Percentiles rank a stretch among this genome's conserved stretches.
Conservation (phyloP, 1,140 invertebrate species). For the Aradophagus sp. region DNA sequence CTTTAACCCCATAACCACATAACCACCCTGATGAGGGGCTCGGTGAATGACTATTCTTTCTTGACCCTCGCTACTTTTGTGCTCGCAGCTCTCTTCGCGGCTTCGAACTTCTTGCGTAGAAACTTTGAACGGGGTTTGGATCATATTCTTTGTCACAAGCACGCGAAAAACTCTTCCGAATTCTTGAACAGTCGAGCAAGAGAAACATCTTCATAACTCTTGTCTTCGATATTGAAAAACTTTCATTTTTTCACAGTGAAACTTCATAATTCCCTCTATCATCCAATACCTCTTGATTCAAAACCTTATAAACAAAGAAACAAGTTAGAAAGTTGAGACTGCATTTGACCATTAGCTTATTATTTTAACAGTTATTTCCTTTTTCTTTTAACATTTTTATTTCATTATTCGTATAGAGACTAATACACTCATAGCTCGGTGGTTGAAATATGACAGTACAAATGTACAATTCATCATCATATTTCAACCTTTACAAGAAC, state of each 20-base stretch:
- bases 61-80: conserved; percentile 62
- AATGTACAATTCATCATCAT: conserved; percentile 41
- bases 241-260: conserved; percentile 73
- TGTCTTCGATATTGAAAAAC: conserved; percentile 72
- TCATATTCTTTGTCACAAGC: conserved; percentile 76
- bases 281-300: conserved; percentile 77
- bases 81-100: conserved; percentile 69
- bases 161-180: conserved; percentile 70
- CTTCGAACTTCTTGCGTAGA: conserved; percentile 73
- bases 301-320: conserved; percentile 77
- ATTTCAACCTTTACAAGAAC: conserved; percentile 72
- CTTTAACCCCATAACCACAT: conserved; percentile 64
- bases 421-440: conserved; percentile 32
- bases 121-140: conserved; percentile 70
- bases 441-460: conserved; percentile 24
- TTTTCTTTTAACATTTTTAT: conserved; percentile 9
- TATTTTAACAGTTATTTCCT: conserved; percentile 2
- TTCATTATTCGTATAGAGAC: conserved; percentile 16
- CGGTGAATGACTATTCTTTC: conserved; percentile 66
- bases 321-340: conserved; percentile 73
- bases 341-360: conserved; percentile 56
- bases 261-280: conserved; percentile 76
- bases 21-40: conserved; percentile 60
- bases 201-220: conserved; percentile 71
- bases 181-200: conserved; percentile 71